phyloP scores from a whole-genome alignment of 92 coral and sea anemone genomes.

The Nematostella vectensis region DNA sequence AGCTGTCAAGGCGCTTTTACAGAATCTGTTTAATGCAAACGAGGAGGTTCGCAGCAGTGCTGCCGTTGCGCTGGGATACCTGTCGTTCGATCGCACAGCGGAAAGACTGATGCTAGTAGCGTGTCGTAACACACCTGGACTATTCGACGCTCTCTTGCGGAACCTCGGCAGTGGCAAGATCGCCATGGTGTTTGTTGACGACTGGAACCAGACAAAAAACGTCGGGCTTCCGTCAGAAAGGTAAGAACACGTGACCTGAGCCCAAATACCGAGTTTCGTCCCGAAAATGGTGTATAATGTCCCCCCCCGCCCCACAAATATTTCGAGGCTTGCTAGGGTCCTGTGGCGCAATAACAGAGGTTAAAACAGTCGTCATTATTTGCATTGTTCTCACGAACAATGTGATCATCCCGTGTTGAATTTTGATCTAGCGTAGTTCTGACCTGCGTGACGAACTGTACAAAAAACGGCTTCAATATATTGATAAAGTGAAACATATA shows the following conservation, averaged over 20 bases:
- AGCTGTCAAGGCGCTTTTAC: conserved; percentile 69
- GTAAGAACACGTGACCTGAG: no score
- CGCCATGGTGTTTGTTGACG: conserved; percentile 90
- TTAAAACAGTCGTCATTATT: no score
- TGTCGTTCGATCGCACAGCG: conserved; percentile 90
- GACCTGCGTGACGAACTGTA: no score
- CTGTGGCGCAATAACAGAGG: no score
- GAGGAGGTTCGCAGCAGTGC: conserved; percentile 95
- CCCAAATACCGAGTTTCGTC: neutral
- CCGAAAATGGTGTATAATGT: neutral
- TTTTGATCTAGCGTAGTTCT: no score
- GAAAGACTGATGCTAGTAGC: conserved; percentile 88
- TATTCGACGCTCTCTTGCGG: conserved; percentile 56
- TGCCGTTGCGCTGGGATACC: conserved; percentile 95
- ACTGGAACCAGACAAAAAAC: conserved; percentile 77
- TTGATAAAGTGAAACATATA: no score
- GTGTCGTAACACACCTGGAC: conserved; percentile 93
- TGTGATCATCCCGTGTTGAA: no score
- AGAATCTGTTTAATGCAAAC: conserved; percentile 62
- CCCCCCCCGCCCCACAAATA: no score
- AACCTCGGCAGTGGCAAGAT: conserved; percentile 91
- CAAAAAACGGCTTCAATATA: no score
- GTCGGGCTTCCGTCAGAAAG: conserved; percentile 93
- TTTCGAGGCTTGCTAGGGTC: no score
- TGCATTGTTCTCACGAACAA: no score